Base-by-base conservation (phyloP, 1,140 invertebrate genomes). In the Elysia chlorotica region DNA sequence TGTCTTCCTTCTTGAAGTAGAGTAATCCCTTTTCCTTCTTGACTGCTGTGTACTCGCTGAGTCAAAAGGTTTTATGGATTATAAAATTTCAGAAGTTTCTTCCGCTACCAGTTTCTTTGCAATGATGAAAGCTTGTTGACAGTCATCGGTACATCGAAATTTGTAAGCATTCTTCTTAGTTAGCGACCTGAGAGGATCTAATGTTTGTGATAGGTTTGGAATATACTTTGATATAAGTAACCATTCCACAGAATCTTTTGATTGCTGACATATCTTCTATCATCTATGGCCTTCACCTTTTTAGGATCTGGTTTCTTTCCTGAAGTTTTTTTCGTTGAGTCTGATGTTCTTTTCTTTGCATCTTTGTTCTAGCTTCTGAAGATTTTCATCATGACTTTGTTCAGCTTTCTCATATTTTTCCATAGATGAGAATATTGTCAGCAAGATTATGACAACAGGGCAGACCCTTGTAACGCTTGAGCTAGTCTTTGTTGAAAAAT, bases 1-100 rank as follows among this genome's bases (percentile, higher is more conserved):
- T 84, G 85, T 75, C 79, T 78, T 85, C 85, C 35, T 48, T 89
- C 79, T 77, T 90, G 89, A 19, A 88, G 57, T 0, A 90, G 48
- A 10, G 86, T 83, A 54, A 84, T 83, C 14, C 87, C 88, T 21
- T 89, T 68, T 1, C 85, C 89, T 54, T 79, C 37, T 36, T 78
- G 74, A 38, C 63, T 76, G 48, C 75, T 79, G 73, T 81, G 78
- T 17, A 68, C 59, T 71, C 82, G 76, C 23, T 84, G 23, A 2
- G 75, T 70, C 54, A 79, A 57, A 31, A 71, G 28, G n/a, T 77
- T 74, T 14, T 73, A 54, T 5, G 62, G 63, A 33, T 84, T 77
- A 61, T 77, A 85, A 37, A 76, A 82, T 5, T 65, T 63, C 6
- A 85, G 61, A 14, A 81, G 81, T 77, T 53, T 74, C 68, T 31